A percentile compares a stretch with the other conserved stretches of the same genome.
Conservation (phyloP, 2,888 invertebrate genomes). For the Rhaphigaster nebulosa region DNA sequence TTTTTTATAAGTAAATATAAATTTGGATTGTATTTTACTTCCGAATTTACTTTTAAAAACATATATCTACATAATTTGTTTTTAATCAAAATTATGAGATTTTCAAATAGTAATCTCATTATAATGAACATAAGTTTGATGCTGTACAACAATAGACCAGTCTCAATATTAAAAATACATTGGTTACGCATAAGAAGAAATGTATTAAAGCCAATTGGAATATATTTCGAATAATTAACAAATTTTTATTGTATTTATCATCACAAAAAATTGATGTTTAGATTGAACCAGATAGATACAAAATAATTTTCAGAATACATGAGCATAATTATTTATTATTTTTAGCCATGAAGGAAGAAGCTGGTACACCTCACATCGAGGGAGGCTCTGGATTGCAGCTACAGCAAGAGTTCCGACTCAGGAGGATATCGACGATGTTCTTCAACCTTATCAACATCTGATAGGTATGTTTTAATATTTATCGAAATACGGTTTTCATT, state of each 20-base stretch:
- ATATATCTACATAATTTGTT: too few species aligned
- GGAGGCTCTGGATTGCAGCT: constrained; percentile 95
- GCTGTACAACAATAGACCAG: too few species aligned
- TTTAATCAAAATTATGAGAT: too few species aligned
- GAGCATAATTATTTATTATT: constrained; percentile 61
- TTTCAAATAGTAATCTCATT: too few species aligned
- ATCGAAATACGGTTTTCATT: not conserved
- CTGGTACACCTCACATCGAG: constrained; percentile 94
- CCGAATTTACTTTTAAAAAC: not conserved
- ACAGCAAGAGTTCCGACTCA: constrained; percentile 81
- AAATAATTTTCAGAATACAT: constrained; percentile 30
- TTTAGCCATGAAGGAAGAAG: constrained; percentile 90
- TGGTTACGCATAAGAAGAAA: too few species aligned
- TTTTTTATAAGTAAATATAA: too few species aligned
- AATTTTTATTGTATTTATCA: too few species aligned
- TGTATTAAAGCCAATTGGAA: too few species aligned
- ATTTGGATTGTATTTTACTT: too few species aligned
- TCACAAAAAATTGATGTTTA: not conserved
- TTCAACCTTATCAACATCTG: constrained; percentile 70
- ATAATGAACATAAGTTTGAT: too few species aligned
- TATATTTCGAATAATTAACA: too few species aligned
- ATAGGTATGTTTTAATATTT: constrained; percentile 10
- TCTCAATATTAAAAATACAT: too few species aligned
- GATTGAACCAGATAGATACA: not conserved
- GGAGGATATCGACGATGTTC: constrained; percentile 78